Evolutionary conservation across 2,113 vertebrate species (phyloP), one percentile per base, ranked within the genome.

Genomic region (Eleginops maclovinus): DNA sequence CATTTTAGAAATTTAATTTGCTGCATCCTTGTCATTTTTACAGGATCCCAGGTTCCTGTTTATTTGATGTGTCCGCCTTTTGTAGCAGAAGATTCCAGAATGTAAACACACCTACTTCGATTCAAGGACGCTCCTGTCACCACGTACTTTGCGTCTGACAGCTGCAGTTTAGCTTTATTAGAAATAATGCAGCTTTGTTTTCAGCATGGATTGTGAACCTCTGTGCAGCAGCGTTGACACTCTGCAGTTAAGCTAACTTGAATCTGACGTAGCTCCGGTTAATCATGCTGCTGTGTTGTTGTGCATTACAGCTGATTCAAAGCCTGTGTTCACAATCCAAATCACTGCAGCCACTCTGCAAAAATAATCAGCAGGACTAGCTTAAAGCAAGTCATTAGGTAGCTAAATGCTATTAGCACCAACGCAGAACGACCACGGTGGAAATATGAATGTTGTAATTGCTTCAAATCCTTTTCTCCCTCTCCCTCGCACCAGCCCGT

Each of bases 181-280:
- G 58, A 66, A 78, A 75, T 60, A 83, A 79, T 70, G 50, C 24
- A 10, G 59, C 69, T 59, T 36, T 8, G n/a, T 73, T 78, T 79
- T 64, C 53, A 63, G 69, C 47, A 55, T 55, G 0, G 43, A 74
- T 36, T 61, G 47, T 74, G 67, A 76, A 69, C 63, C 76, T 70
- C 4, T 71, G 55, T 59, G 81, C 17, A 11, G 58, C 65, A 36
- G 4, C 50, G 62, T 47, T 44, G 64, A 49, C 73, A 28, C 26
- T 66, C 51, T 66, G 46, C 62, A 49, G 59, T 65, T 86, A 70
- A 82, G 84, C 77, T 83, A 83, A 73, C 76, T 3, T 70, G 50
- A 61, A 71, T 82, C 44, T 61, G 58, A 75, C 19, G 43, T 49
- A 53, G 64, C 54, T 58, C 11, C 10, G 6, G 36, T 56, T 41